Evolutionary conservation across 2,113 vertebrate species (phyloP), one percentile per base, ranked within the genome.

Genomic region (Chaetops frenatus): DNA sequence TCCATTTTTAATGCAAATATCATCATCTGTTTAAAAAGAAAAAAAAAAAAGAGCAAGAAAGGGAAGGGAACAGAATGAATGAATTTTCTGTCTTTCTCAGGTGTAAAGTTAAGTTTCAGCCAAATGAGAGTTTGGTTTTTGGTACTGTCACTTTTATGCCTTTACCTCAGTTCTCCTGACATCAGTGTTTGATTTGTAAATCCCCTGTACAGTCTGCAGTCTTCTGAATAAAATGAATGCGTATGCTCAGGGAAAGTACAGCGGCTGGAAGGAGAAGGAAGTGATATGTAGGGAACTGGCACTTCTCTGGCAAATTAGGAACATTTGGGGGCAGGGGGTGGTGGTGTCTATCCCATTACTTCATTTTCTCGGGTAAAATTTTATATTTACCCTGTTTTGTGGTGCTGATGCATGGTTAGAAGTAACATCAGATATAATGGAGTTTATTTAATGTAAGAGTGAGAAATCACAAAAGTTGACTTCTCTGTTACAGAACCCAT

Each of bases 311-410:
- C 38, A 81, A 58, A n/a, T 88, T 6, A 71, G 51, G 54, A 61
- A 15, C 8, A 4, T 19, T 25, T 1, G 1, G 28, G 18, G 5
- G 1, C 1, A 23, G 17, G 19, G 16, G 0, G 3, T 48, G 67
- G 27, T 70, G 47, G 7, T 76, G 24, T 48, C 50, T 80, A 47
- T 61, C 25, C 70, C 35, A 36, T 64, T 86, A 71, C 20, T 79
- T 92, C 31, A 25, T 81, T 54, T 88, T 90, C 70, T 90, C 10
- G 44, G n/a, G 40, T 44, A 71, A 81, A 31, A 23, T 85, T 93
- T 77, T 95, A 38, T 48, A 64, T 88, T 66, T 83, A 65, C 61
- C 35, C 24, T 83, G 33, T 38, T 89, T 35, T 80, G 35, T 94
- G 69, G 19, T 88, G 71, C 50, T 60, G 14, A 16, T 81, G 17